Conservation (phyloP, 2,113 vertebrate genomes). For the Camelus bactrianus region DNA sequence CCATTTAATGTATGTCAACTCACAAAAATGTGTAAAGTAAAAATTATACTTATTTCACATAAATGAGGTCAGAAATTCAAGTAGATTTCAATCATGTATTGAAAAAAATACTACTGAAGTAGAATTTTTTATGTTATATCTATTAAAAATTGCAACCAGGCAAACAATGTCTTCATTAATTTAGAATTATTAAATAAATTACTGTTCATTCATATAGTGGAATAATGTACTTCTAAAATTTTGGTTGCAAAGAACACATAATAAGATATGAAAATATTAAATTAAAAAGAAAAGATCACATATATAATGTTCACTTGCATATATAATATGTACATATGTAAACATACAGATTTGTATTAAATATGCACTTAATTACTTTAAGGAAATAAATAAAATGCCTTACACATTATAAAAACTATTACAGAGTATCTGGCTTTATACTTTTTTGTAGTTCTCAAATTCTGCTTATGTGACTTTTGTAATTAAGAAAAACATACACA, state of each 20-base stretch:
- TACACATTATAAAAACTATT: background rate
- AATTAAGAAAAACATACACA: background rate
- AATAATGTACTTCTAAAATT: background rate
- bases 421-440: background rate
- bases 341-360: background rate
- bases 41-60: background rate
- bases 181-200: background rate
- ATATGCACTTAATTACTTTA: background rate
- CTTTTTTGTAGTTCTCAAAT: background rate
- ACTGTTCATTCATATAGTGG: background rate
- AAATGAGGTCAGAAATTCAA: background rate
- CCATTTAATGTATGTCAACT: background rate
- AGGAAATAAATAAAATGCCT: background rate
- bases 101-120: background rate
- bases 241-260: background rate
- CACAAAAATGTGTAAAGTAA: background rate
- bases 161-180: background rate
- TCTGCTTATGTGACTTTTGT: background rate
- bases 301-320: background rate
- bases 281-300: background rate
- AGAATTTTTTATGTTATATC: background rate
- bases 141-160: background rate
- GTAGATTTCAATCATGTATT: background rate
- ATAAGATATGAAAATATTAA: background rate
- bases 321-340: background rate